Evolutionary conservation across 2,888 invertebrate species (phyloP), one percentile per base, ranked within the genome.

Genomic region (Geophilus truncorum): DNA sequence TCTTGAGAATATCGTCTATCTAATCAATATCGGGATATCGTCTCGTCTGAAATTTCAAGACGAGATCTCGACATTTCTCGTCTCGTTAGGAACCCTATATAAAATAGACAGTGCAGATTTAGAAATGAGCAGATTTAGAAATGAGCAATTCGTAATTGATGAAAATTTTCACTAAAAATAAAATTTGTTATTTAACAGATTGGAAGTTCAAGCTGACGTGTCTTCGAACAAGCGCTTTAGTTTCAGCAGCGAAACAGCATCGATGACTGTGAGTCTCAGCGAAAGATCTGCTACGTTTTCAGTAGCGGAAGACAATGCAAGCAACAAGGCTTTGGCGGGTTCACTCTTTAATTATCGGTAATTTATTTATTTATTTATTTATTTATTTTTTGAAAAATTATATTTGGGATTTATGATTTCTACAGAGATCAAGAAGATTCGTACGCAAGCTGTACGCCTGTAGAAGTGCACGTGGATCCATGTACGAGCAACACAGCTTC

Each of bases 151-250:
- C n/a, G n/a, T n/a, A n/a, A n/a, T n/a, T n/a, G n/a, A n/a, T n/a
- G n/a, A n/a, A n/a, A n/a, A n/a, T n/a, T n/a, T n/a, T n/a, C n/a
- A n/a, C n/a, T n/a, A n/a, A n/a, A 32, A 32, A 32, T 32, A 4
- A 32, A 32, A 32, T 78, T 3, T n/a, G 81, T 83, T 57, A 40
- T 40, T 40, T 15, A n/a, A n/a, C 84, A 91, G 92, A 84, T 85
- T 93, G 84, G 93, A 93, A 86, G 92, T 93, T 15, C 93, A 93
- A 84, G 92, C 91, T 5, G 93, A 93, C 86, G 89, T 93, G 51
- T 84, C 86, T 4, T 83, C 86, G 3, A 85, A 85, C 77, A 87
- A 92, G 84, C 88, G 92, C 80, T 90, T 91, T 84, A 92, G 92
- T 84, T 88, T 92, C 82, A 92, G 91, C 85, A 91, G 91, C 85